Conservation (phyloP, 92 coral and sea anemone species). For the Palythoa heliodiscus region DNA sequence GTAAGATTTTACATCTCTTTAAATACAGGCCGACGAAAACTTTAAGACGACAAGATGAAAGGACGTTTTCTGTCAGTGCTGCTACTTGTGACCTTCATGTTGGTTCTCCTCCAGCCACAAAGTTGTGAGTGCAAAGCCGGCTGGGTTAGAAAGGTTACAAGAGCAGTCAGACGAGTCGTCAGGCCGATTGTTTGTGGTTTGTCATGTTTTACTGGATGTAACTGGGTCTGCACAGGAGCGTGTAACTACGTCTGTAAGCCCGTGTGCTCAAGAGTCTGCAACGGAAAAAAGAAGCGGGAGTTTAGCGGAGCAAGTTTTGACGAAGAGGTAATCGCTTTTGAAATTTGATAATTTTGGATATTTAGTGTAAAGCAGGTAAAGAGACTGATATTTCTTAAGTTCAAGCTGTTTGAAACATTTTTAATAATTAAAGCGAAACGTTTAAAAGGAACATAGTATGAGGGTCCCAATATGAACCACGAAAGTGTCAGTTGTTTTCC, state of each 20-base stretch:
- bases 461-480: no score
- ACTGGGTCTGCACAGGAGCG: background rate
- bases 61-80: background rate
- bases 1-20: background rate
- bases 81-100: background rate
- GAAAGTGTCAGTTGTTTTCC: no score
- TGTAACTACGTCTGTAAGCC: background rate
- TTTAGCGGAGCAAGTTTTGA: background rate
- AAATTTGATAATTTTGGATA: no score
- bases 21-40: background rate
- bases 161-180: no score
- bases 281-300: constrained; percentile 11
- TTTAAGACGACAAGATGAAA: background rate
- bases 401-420: no score
- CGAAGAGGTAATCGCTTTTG: background rate
- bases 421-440: no score
- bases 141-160: no score
- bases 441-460: no score
- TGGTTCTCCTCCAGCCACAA: background rate
- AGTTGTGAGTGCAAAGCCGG: background rate
- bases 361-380: no score
- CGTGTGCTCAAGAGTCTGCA: background rate
- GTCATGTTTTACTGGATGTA: background rate
- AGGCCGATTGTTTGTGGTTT: background rate
- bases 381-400: no score